Conservation (phyloP, 2,113 vertebrate genomes). For the Tragelaphus scriptus region DNA sequence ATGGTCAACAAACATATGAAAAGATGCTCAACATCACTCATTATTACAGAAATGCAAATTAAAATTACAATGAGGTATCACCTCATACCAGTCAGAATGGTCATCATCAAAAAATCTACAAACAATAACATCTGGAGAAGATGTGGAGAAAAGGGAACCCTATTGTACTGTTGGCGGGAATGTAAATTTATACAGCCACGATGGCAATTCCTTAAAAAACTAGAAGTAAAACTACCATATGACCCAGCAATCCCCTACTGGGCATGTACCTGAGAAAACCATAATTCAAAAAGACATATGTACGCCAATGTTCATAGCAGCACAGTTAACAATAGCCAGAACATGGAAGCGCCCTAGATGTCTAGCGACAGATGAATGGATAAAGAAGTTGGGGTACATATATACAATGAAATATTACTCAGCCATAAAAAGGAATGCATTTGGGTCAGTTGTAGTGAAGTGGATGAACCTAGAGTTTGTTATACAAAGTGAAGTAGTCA, state of each 20-base stretch:
- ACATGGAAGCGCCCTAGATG: background rate
- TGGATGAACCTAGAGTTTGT: background rate
- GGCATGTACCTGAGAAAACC: background rate
- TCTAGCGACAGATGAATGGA: background rate
- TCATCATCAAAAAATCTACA: background rate
- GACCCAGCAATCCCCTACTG: background rate
- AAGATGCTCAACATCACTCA: background rate
- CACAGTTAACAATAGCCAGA: background rate
- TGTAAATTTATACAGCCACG: background rate
- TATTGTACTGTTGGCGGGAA: background rate
- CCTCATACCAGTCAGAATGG: background rate
- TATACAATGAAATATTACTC: background rate
- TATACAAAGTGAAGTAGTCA: background rate
- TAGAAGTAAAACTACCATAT: background rate
- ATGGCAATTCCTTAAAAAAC: background rate
- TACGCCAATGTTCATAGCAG: background rate
- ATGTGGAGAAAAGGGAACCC: background rate
- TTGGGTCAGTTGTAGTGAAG: background rate
- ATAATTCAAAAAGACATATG: background rate
- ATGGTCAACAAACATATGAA: background rate
- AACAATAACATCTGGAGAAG: background rate
- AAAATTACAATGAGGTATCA: background rate
- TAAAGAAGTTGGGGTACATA: background rate
- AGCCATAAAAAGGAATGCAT: background rate
- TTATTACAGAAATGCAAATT: background rate